These are phyloP conservation scores for Netelia virgata DNA, from an alignment of 2,888 invertebrate genomes.

Conservation along the genomic window DNA sequence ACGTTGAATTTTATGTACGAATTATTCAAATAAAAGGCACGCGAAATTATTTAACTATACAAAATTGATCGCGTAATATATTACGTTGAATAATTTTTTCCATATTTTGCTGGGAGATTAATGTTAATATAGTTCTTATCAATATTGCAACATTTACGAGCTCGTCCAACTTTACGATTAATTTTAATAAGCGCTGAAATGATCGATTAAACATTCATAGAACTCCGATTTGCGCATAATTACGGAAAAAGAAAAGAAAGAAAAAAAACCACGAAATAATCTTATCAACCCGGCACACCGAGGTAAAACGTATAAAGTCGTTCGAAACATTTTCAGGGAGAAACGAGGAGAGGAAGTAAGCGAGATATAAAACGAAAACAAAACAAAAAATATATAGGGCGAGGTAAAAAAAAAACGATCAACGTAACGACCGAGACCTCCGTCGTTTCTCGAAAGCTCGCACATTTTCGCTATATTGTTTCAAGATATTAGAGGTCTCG, in stretches of 20 bases:
- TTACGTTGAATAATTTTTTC: too few relatives aligned
- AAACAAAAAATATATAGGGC: not conserved
- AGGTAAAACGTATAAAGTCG: not conserved
- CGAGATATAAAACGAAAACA: not conserved
- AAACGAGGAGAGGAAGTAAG: not conserved
- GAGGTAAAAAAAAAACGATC: slow-evolving; percentile 31
- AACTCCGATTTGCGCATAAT: slow-evolving; percentile 5
- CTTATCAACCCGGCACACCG: not conserved
- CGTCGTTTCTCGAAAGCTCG: slow-evolving; percentile 30
- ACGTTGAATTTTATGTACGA: not conserved
- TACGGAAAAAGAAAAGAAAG: not conserved
- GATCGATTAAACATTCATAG: slow-evolving; percentile 3
- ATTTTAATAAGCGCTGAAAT: not conserved
- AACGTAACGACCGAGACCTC: not conserved
- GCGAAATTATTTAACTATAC: too few relatives aligned
- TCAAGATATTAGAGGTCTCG: slow-evolving; percentile 59
- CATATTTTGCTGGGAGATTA: too few relatives aligned
- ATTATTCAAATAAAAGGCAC: too few relatives aligned
- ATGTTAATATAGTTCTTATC: too few relatives aligned
- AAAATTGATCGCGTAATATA: too few relatives aligned
- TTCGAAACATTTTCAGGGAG: not conserved
- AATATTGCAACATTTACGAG: too few relatives aligned
- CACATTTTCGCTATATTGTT: slow-evolving; percentile 48
- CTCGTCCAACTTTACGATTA: not conserved
- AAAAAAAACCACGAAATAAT: not conserved